Evolutionary conservation across 2,797 vertebrate genomes (phyloP).

Genomic region (Syncerus caffer): DNA sequence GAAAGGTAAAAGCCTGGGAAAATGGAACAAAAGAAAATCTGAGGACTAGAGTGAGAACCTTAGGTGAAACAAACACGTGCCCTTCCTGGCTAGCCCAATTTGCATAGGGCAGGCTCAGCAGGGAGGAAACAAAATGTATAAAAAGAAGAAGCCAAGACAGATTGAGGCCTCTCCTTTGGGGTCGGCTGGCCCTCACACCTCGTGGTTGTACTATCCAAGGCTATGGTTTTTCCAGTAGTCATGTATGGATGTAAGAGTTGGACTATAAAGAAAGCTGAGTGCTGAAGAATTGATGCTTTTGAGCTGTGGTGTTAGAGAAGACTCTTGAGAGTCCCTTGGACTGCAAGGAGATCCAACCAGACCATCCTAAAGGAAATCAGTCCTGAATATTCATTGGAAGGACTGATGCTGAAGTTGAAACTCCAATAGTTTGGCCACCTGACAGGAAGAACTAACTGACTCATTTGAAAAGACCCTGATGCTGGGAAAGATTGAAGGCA

Average conservation of each 20-base stretch:
- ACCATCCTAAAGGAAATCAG: background rate
- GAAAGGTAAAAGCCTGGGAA: background rate
- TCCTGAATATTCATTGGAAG: background rate
- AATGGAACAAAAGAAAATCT: background rate
- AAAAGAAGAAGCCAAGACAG: background rate
- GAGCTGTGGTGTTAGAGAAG: background rate
- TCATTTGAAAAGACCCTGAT: background rate
- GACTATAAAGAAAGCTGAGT: background rate
- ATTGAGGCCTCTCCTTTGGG: background rate
- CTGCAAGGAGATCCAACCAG: background rate
- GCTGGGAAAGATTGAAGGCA: background rate
- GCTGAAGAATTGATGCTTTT: background rate
- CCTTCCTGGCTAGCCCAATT: background rate
- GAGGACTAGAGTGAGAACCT: background rate
- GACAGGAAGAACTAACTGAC: background rate
- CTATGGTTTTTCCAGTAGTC: background rate
- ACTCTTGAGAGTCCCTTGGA: background rate
- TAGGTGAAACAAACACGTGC: background rate
- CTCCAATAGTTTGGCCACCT: no score
- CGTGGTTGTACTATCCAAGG: background rate
- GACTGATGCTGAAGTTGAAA: background rate
- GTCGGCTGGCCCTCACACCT: background rate
- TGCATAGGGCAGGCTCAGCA: background rate
- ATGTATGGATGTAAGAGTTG: background rate
- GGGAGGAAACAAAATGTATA: background rate